A percentile compares a stretch with the other conserved stretches of the same genome.
Evolutionary conservation across 1,140 invertebrate genomes (phyloP).

Genomic region (Drosophila persimilis): DNA sequence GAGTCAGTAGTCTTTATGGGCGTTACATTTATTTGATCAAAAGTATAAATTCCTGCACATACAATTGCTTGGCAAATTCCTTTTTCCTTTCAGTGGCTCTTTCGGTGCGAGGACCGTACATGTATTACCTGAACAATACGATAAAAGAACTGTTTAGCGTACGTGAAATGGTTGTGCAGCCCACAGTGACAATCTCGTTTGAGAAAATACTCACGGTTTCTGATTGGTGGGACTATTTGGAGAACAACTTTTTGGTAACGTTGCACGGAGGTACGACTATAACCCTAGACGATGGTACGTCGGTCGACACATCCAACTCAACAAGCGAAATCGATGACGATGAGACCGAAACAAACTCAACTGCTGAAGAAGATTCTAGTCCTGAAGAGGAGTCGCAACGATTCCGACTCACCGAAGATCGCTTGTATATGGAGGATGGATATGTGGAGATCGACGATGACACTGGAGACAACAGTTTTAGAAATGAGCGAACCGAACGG

Average conservation of each 20-base stretch:
- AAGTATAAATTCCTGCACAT: no score
- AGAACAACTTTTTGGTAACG: constrained; percentile 51
- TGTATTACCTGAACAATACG: constrained; percentile 76
- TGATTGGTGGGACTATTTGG: constrained; percentile 72
- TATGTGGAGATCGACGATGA: no score
- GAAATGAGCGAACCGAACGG: no score
- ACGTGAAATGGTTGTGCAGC: constrained; percentile 45
- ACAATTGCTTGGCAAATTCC: no score
- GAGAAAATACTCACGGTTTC: constrained; percentile 60
- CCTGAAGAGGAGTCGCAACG: no score
- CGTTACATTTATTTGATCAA: no score
- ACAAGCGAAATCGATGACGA: not conserved
- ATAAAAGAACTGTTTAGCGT: constrained; percentile 60
- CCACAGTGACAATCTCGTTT: constrained; percentile 53
- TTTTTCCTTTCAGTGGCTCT: constrained; percentile 45
- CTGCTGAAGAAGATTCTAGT: no score
- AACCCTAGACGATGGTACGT: not conserved
- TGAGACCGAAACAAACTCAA: not conserved
- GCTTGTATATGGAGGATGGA: no score
- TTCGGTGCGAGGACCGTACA: constrained; percentile 66
- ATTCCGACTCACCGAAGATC: no score
- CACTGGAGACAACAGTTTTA: no score
- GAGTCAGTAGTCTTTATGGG: no score
- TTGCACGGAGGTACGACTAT: constrained; percentile 55
- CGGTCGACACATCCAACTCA: no score